phyloP scores from a whole-genome alignment of 2,888 invertebrate genomes.

The Noctua janthina region DNA sequence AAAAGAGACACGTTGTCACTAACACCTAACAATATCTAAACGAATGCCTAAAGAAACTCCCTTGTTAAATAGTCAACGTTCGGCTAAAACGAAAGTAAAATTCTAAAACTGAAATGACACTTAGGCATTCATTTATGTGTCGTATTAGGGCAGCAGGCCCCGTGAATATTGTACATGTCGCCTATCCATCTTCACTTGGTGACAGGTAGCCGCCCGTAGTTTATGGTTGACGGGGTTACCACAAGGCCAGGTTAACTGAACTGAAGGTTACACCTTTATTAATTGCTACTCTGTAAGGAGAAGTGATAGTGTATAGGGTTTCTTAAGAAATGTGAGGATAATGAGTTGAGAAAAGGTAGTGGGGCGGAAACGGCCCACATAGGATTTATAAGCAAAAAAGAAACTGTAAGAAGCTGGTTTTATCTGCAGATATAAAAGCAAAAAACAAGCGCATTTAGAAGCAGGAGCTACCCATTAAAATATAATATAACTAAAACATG shows the following conservation, averaged over 20 bases:
- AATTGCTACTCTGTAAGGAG: constrained; percentile 16
- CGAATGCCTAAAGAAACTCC: neutral
- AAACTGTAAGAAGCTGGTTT: too few relatives aligned
- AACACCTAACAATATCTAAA: neutral
- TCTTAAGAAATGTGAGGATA: constrained; percentile 8
- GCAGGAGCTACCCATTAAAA: too few relatives aligned
- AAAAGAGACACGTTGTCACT: neutral
- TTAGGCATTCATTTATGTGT: neutral
- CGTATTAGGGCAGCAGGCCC: neutral
- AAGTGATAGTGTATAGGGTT: constrained; percentile 2
- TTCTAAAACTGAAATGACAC: neutral
- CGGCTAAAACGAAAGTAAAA: neutral
- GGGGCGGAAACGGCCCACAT: neutral
- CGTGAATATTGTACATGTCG: constrained; percentile 41
- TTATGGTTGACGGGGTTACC: constrained; percentile 31
- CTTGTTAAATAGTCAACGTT: neutral
- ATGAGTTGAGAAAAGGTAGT: neutral
- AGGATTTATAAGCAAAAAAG: neutral
- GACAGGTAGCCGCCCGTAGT: constrained; percentile 39
- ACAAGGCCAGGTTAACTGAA: constrained; percentile 24
- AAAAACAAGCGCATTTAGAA: too few relatives aligned
- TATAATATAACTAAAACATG: too few relatives aligned
- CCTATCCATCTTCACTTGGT: constrained; percentile 45
- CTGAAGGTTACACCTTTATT: constrained; percentile 51
- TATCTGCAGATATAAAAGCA: too few relatives aligned